Percentiles rank a stretch among this genome's conserved stretches.
These are phyloP conservation scores for Parauchenoglanis punctatus DNA, from an alignment of 2,797 vertebrate genomes.

Conservation along the genomic window DNA sequence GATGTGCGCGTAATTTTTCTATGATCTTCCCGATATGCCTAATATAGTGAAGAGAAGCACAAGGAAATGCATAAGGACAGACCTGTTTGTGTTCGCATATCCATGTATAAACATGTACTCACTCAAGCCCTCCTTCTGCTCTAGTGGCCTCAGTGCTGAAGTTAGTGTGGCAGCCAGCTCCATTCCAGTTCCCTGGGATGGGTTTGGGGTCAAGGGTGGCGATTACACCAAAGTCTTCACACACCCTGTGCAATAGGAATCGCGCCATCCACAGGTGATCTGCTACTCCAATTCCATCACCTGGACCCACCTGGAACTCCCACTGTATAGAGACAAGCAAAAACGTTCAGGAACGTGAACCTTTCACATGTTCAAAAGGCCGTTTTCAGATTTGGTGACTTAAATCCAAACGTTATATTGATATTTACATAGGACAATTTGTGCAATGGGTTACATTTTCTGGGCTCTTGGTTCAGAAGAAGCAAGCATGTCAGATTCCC, in stretches of 20 bases:
- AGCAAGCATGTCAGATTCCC: neutral
- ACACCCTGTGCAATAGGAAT: slow-evolving; percentile 84
- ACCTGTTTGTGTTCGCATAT: neutral
- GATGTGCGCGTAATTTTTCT: slow-evolving; percentile 76
- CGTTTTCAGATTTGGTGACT: neutral
- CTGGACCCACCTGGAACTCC: slow-evolving; percentile 89
- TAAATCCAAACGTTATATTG: neutral
- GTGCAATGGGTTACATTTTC: neutral
- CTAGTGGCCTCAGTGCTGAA: slow-evolving; percentile 85
- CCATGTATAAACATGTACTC: slow-evolving; percentile 62
- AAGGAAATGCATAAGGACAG: neutral
- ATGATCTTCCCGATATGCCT: slow-evolving; percentile 83
- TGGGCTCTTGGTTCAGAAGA: neutral
- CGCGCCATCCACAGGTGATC: slow-evolving; percentile 89
- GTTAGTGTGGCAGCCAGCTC: slow-evolving; percentile 86
- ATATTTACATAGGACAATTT: neutral
- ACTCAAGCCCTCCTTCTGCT: slow-evolving; percentile 80
- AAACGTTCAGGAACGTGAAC: neutral
- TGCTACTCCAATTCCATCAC: slow-evolving; percentile 83
- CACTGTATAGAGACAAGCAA: slow-evolving; percentile 72
- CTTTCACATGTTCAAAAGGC: neutral
- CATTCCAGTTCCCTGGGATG: slow-evolving; percentile 83
- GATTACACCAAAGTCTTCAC: slow-evolving; percentile 86
- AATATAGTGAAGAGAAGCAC: neutral
- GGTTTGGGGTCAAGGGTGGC: slow-evolving; percentile 87